Evolutionary conservation across 2,797 vertebrate genomes (phyloP), one percentile per base, ranked within the genome.

Genomic region (Onychomys arenicola): DNA sequence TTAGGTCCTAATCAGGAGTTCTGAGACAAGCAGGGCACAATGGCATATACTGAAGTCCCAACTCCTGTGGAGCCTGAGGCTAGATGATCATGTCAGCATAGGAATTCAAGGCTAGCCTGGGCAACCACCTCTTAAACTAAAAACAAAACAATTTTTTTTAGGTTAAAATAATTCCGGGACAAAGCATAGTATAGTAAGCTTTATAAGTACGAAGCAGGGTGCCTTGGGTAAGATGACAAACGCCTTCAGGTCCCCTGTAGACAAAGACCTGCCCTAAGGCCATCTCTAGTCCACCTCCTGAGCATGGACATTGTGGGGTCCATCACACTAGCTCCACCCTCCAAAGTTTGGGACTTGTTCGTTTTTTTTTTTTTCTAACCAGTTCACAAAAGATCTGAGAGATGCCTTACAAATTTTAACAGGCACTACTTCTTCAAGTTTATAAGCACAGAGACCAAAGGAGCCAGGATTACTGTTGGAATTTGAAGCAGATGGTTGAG

Each of bases 401-500:
- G 67, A 90, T 27, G 21, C 37, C 59, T 80, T 63, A 14, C 0
- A 61, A 25, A 25, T 52, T 82, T 63, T 32, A 86, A 29, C 9
- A 2, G 21, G 52, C 27, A 61, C 1, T 90, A 52, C 77, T 27
- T 97, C 29, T 80, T 96, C 46, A 95, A 84, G 92, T 97, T 97
- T 92, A 29, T 57, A 46, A 97, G 96, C 84, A n/a, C 82, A 88
- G 86, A 96, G 96, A 65, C 69, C 83, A 95, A 96, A 96, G 97
- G 97, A 97, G 96, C 94, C 71, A 81, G 77, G 96, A 89, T 84
- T 97, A 14, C 96, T 97, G 67, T 84, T 97, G 96, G 97, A 89
- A 80, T 69, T 27, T 46, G 59, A 40, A 37, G 96, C 27, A 34
- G 11, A 57, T 46, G 34, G 85, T 59, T 87, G 82, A 95, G 95